Conservation (phyloP, 2,113 vertebrate species). For the Tamias sibiricus region DNA sequence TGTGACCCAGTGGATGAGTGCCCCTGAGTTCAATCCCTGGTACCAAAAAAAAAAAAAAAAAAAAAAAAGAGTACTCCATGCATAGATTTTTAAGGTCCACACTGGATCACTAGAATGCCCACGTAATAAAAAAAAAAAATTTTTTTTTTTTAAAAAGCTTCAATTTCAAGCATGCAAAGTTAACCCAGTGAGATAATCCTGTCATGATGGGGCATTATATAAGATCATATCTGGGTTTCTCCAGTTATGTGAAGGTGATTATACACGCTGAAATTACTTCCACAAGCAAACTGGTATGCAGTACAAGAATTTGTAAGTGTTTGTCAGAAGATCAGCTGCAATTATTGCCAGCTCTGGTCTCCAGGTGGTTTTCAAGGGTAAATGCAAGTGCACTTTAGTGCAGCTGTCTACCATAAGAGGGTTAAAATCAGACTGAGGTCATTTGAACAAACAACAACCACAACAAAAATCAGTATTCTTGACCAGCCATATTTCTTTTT, state of each 20-base stretch:
- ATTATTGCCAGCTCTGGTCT: constrained; percentile 28
- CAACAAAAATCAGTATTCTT: neutral
- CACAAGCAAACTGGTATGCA: neutral
- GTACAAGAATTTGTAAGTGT: neutral
- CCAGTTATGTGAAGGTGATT: constrained; percentile 26
- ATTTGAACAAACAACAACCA: neutral
- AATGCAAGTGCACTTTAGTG: neutral
- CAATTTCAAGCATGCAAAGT: neutral
- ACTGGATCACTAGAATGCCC: neutral
- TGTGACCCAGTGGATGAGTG: no score
- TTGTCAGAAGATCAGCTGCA: neutral
- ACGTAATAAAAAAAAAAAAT: neutral
- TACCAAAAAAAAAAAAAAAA: no score
- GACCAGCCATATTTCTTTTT: constrained; percentile 61
- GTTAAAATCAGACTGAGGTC: constrained; percentile 52
- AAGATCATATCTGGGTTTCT: constrained; percentile 3
- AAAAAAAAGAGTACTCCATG: neutral
- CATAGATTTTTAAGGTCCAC: neutral
- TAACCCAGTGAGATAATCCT: constrained; percentile 8
- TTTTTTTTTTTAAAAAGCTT: no score
- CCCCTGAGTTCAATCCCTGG: no score
- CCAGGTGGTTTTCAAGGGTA: constrained; percentile 56
- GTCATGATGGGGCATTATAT: neutral
- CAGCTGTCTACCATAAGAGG: neutral
- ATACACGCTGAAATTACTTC: constrained; percentile 30